Evolutionary conservation across 2,113 vertebrate genomes (phyloP), one percentile per base, ranked within the genome.

Genomic region (Atherinomorus stipes): DNA sequence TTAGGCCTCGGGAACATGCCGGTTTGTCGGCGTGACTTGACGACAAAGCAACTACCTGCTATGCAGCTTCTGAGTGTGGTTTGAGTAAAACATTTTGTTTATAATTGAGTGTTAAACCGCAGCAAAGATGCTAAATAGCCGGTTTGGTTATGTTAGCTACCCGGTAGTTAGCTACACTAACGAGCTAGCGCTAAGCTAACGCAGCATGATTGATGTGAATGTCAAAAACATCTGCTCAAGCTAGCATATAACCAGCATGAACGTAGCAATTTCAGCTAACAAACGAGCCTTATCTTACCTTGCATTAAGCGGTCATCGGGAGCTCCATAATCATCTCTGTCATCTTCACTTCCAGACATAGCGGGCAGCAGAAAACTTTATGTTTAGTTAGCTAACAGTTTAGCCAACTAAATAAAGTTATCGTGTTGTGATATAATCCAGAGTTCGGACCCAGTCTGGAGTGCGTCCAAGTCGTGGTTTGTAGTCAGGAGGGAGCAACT

Each of bases 321-420:
- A 60, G 88, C 79, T 88, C 91, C 90, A 18, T 92, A 94, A 34
- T 94, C 93, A 19, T 94, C 91, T 54, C 92, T 85, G 34, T 94
- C 93, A 10, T 95, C 94, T 25, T 95, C 94, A 74, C 93, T 94
- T 74, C 91, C 93, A 88, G 94, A 95, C 94, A 95, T 95, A 59
- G 71, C 71, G 71, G 25, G 58, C 49, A 37, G 47, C 70, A 16
- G 64, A 62, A 78, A 87, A 88, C 82, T 91, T 90, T 82, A n/a
- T 76, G 26, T 73, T 85, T 57, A 88, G 88, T 70, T 88, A 91
- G 92, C 89, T 76, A 89, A 64, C 71, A 84, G 28, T 80, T 84
- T 66, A 86, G 88, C 89, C 80, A 90, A 90, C 90, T 84, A 85
- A 84, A 89, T 79, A 75, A 91, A 91, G 89, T 89, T 90, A 53